Evolutionary conservation across 2,113 vertebrate genomes (phyloP).

Genomic region (Daphoenositta chrysoptera): DNA sequence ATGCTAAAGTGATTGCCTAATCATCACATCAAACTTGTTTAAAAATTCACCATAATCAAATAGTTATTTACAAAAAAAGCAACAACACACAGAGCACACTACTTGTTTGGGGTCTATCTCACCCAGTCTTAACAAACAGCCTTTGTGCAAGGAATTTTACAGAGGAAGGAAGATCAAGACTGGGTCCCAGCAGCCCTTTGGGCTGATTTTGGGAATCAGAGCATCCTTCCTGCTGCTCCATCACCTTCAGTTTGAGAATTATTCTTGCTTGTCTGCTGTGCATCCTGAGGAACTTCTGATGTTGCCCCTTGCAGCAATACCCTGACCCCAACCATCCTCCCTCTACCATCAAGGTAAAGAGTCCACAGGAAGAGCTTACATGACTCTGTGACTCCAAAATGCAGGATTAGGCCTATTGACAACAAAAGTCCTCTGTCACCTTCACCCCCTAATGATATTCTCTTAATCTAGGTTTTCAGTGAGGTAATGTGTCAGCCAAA

Average conservation of each 20-base stretch:
- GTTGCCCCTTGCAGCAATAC: background rate
- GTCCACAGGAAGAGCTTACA: background rate
- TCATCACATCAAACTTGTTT: background rate
- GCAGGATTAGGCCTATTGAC: background rate
- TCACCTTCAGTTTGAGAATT: background rate
- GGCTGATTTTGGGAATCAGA: background rate
- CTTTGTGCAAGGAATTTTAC: background rate
- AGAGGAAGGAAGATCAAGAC: background rate
- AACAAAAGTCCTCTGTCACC: background rate
- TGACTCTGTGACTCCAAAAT: background rate
- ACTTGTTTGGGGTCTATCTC: background rate
- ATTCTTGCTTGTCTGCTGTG: background rate
- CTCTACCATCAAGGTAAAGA: background rate
- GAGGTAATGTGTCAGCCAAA: background rate
- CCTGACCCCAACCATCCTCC: background rate
- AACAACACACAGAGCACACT: background rate
- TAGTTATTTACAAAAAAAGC: background rate
- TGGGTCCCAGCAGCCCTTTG: background rate
- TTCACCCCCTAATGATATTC: background rate
- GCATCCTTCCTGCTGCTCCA: background rate
- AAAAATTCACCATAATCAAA: background rate
- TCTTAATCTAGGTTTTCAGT: background rate
- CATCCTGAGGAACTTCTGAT: background rate
- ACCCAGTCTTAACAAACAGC: background rate
- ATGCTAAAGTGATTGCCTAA: slow-evolving; percentile 14